Conservation (phyloP, 1,140 invertebrate species). For the Parapsyche elsis region DNA sequence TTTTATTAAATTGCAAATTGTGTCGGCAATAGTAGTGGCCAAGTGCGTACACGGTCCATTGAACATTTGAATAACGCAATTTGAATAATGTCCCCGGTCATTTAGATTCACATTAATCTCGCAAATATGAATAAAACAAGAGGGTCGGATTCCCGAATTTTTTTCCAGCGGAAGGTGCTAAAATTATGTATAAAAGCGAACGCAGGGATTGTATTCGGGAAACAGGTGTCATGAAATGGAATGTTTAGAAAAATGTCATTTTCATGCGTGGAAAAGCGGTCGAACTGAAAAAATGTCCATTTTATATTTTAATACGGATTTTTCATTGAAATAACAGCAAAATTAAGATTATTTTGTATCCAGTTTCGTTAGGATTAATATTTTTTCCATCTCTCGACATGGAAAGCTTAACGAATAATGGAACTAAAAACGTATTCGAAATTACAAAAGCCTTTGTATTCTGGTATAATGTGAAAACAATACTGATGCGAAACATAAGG, state of each 20-base stretch:
- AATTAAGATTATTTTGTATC: neutral
- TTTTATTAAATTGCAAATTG: too few species aligned
- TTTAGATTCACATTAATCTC: conserved; percentile 15
- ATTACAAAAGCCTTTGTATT: conserved; percentile 6
- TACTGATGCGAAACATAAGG: neutral
- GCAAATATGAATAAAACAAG: conserved; percentile 18
- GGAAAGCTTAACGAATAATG: too few species aligned
- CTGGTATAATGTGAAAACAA: conserved; percentile 1
- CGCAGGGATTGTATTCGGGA: neutral
- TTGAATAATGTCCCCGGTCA: neutral
- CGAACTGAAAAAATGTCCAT: too few species aligned
- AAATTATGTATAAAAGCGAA: too few species aligned
- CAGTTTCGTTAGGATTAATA: neutral
- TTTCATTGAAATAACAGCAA: neutral
- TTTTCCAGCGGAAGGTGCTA: neutral
- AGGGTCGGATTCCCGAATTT: neutral
- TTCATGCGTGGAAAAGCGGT: neutral
- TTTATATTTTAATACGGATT: neutral
- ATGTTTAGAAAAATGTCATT: neutral
- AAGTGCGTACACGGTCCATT: neutral
- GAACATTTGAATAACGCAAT: neutral
- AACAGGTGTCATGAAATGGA: neutral
- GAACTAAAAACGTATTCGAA: neutral
- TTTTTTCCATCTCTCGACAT: too few species aligned
- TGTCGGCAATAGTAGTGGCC: neutral